These are phyloP conservation scores for Orthonyx spaldingii DNA, from an alignment of 2,113 vertebrate genomes.

Conservation along the genomic window DNA sequence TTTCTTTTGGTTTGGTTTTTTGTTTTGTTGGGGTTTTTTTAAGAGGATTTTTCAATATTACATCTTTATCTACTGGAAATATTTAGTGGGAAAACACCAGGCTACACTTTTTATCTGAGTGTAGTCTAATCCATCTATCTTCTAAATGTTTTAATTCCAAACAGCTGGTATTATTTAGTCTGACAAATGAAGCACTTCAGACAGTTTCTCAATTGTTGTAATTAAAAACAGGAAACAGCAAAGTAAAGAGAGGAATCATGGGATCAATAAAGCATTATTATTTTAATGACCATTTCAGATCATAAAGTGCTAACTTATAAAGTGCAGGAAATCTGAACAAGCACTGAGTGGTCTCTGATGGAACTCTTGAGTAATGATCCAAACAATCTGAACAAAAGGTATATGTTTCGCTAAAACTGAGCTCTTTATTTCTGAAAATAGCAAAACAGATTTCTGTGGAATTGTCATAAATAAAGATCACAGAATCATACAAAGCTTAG, in stretches of 20 bases:
- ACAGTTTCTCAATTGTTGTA: conserved; percentile 19
- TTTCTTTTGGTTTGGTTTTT: not conserved
- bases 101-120: not conserved
- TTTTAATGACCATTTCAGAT: conserved; percentile 42
- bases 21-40: not conserved
- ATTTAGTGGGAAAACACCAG: not conserved
- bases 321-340: not conserved
- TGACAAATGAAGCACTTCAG: conserved; percentile 40
- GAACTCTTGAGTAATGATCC: not conserved
- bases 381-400: not conserved
- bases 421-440: not conserved
- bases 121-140: not conserved
- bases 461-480: not conserved
- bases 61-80: not conserved
- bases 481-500: not conserved
- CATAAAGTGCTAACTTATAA: not conserved
- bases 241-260: conserved; percentile 31
- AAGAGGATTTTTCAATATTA: not conserved
- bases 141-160: not conserved
- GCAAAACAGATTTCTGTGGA: not conserved
- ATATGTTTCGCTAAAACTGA: not conserved
- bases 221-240: conserved; percentile 43
- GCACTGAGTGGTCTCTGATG: not conserved
- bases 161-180: conserved; percentile 14
- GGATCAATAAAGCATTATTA: conserved; percentile 42